phyloP scores from a whole-genome alignment of 2,797 vertebrate species.

The Sparus aurata region DNA sequence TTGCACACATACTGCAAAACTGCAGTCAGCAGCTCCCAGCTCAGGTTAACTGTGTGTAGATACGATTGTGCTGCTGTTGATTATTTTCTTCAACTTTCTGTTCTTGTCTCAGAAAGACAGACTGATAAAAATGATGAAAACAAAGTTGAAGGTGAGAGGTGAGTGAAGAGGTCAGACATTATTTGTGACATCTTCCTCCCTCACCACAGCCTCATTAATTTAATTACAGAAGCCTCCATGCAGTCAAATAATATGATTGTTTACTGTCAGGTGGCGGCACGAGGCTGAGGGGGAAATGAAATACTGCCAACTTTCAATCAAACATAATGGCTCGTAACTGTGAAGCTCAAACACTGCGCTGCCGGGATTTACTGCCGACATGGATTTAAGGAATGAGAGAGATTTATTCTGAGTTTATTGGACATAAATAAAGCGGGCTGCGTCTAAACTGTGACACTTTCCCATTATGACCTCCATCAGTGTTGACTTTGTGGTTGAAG shows the following conservation, averaged over 20 bases:
- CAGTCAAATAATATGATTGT: constrained; percentile 40
- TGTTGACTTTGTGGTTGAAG: constrained; percentile 45
- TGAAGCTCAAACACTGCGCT: constrained; percentile 26
- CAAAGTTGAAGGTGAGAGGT: constrained; percentile 13
- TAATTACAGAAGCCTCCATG: constrained; percentile 13
- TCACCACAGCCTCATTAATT: constrained; percentile 14
- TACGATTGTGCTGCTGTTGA: neutral
- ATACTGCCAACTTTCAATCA: constrained; percentile 53
- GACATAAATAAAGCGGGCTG: constrained; percentile 58
- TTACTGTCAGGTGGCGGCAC: constrained; percentile 23
- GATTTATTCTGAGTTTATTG: constrained; percentile 66
- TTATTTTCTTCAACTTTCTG: neutral
- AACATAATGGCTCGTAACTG: constrained; percentile 70
- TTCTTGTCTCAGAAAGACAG: constrained; percentile 3
- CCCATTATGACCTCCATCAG: constrained; percentile 60
- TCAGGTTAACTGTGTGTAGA: too few relatives aligned
- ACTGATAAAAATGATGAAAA: neutral
- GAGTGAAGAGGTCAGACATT: constrained; percentile 20
- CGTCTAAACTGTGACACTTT: constrained; percentile 53
- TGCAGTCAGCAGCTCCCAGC: too few relatives aligned
- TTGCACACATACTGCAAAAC: neutral
- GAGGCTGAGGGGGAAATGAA: constrained; percentile 26
- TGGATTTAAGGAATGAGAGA: constrained; percentile 43
- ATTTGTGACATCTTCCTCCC: neutral
- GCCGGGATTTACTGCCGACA: constrained; percentile 57